Evolutionary conservation across 2,888 invertebrate species (phyloP), one percentile per base, ranked within the genome.

Genomic region (Eupithecia vulgata): DNA sequence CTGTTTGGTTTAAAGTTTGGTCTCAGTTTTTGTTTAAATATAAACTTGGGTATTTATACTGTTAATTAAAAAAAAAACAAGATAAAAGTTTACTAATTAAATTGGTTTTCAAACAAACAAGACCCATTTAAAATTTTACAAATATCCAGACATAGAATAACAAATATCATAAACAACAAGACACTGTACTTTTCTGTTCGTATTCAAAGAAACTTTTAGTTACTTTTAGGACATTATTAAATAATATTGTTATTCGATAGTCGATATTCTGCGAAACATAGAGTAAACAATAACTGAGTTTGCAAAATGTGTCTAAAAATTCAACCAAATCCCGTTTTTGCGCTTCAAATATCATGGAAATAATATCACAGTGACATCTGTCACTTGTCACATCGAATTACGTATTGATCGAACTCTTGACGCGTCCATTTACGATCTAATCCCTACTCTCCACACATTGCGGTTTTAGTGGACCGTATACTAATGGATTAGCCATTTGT

Each of bases 401-500:
- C 68, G 69, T 30, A 78, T 71, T 72, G 74, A 76, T 79, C 80
- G 71, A 74, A 66, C 77, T 72, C 78, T 79, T 82, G 85, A 84
- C 85, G 82, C 82, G 81, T 90, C 85, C 86, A 88, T 89, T 88
- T 84, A 80, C 84, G 81, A 83, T 78, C 84, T 85, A 88, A 85
- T 86, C 84, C 82, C 78, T 77, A 76, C 79, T 80, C 81, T 84
- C 87, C 85, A 85, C 88, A 86, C 84, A 85, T 84, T 81, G 83
- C 82, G 81, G 81, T 82, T 84, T 82, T 83, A 86, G 83, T 87
- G 84, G 81, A 83, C 85, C 85, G 85, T 89, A 84, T 84, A 87
- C 82, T 91, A 93, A 93, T 94, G 93, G 93, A 93, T 93, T 93
- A 93, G 87, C 91, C 90, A 93, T 94, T 93, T 92, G 91, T 92